Conservation (phyloP, 2,113 vertebrate species). For the Eulemur macaco region DNA sequence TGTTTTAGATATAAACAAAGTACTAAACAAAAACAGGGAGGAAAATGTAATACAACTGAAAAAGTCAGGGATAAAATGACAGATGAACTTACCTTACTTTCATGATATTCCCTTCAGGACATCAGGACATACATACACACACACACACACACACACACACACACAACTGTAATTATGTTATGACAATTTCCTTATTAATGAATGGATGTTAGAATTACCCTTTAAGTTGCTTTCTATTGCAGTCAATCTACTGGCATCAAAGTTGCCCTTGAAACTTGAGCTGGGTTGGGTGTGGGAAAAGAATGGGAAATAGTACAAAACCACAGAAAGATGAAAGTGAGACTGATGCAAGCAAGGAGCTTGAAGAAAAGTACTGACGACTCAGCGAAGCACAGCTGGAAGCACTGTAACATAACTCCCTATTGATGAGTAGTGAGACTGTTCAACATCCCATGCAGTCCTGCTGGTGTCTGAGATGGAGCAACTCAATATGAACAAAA, state of each 20-base stretch:
- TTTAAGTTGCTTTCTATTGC: not conserved
- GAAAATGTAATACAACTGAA: not conserved
- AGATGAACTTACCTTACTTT: not conserved
- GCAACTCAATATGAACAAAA: not conserved
- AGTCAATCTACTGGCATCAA: not conserved
- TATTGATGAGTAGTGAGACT: not conserved
- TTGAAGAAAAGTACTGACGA: not conserved
- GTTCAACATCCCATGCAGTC: not conserved
- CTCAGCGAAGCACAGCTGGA: not conserved
- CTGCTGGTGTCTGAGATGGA: not conserved
- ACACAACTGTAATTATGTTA: not conserved
- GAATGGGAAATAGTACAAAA: not conserved
- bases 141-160: no score
- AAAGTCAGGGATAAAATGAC: not conserved
- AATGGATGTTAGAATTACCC: not conserved
- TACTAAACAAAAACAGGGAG: not conserved
- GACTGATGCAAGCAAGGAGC: not conserved
- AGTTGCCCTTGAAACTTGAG: not conserved
- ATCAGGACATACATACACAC: not conserved
- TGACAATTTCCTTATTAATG: not conserved
- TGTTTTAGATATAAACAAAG: not conserved
- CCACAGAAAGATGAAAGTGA: not conserved
- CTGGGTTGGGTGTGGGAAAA: not conserved
- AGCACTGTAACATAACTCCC: not conserved
- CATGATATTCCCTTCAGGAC: not conserved